Evolutionary conservation across 1,140 invertebrate genomes (phyloP).

Genomic region (Phortica variegata): DNA sequence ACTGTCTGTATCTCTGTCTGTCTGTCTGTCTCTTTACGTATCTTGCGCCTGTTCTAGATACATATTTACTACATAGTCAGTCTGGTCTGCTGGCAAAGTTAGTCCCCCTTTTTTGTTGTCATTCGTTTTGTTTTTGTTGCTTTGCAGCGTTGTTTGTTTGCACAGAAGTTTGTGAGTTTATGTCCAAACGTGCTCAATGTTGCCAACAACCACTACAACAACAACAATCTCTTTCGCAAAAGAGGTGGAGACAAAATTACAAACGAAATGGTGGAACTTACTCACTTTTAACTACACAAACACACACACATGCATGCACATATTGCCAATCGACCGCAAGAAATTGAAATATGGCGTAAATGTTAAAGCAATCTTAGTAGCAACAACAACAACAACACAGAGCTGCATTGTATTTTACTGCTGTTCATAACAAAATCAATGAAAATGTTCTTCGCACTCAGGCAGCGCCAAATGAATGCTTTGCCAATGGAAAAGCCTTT

Average conservation of each 20-base stretch:
- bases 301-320: slow-evolving; percentile 23
- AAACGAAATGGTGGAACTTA: slow-evolving; percentile 16
- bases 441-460: slow-evolving; percentile 36
- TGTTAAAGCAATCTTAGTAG: slow-evolving; percentile 36
- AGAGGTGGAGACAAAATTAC: slow-evolving; percentile 12
- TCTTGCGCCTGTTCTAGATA: neutral
- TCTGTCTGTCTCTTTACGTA: neutral
- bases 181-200: too few species aligned
- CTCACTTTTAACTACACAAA: neutral
- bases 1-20: slow-evolving; percentile 3
- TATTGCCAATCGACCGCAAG: slow-evolving; percentile 49
- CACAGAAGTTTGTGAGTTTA: too few species aligned
- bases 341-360: slow-evolving; percentile 51
- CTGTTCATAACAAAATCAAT: slow-evolving; percentile 31
- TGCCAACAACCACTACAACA: neutral
- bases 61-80: neutral
- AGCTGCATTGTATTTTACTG: too few species aligned
- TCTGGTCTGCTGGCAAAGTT: too few species aligned
- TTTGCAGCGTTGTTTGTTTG: too few species aligned
- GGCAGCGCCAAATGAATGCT: too few species aligned
- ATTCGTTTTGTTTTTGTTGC: too few species aligned
- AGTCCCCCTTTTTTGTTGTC: too few species aligned
- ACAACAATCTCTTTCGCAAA: neutral
- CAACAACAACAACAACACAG: too few species aligned
- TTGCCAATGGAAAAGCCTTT: too few species aligned